Base-by-base conservation (phyloP, 2,113 vertebrate genomes). In the Poicephalus gulielmi region DNA sequence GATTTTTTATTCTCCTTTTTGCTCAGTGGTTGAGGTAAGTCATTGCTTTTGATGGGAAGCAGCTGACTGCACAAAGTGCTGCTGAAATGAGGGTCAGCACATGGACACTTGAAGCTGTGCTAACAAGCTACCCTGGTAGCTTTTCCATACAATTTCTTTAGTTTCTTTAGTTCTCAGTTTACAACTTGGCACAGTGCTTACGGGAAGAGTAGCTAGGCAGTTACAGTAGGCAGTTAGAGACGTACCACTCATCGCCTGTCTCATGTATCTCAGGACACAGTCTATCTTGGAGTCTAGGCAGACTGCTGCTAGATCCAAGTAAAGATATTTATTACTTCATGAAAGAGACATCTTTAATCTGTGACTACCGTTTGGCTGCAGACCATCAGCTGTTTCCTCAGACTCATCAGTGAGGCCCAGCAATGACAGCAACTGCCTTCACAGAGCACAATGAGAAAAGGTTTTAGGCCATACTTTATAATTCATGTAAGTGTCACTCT, bases 291-390 rank as follows among this genome's bases (percentile, higher is more conserved):
- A 55, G 16, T 8, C 43, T 52, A 30, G 17, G n/a, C 68, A 71
- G 55, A 22, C n/a, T 53, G 41, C 7, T 64, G 10, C 23, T 59
- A 64, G 63, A 79, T 69, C 63, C 88, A 93, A 86, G 91, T 82
- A 92, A 94, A 92, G 85, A 83, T 94, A 98, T 98, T 98, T 97
- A 73, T 89, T 93, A 95, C 62, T 50, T 83, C 17, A 24, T 13
- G 31, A 76, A 46, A 78, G 30, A 74, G 91, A 93, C n/a, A 10
- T 96, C 70, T 97, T 97, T 98, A 98, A 98, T 91, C 96, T 94
- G 86, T 95, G 98, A 98, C 98, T 98, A 98, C 88, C 41, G 85
- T 89, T 96, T 94, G 96, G 91, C 96, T 33, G 82, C 83, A 95
- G 96, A 96, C 88, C 92, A 95, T 96, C 97, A 96, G 35, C 86